Evolutionary conservation across 2,113 vertebrate species (phyloP), one percentile per base, ranked within the genome.

Genomic region (Promerops cafer): DNA sequence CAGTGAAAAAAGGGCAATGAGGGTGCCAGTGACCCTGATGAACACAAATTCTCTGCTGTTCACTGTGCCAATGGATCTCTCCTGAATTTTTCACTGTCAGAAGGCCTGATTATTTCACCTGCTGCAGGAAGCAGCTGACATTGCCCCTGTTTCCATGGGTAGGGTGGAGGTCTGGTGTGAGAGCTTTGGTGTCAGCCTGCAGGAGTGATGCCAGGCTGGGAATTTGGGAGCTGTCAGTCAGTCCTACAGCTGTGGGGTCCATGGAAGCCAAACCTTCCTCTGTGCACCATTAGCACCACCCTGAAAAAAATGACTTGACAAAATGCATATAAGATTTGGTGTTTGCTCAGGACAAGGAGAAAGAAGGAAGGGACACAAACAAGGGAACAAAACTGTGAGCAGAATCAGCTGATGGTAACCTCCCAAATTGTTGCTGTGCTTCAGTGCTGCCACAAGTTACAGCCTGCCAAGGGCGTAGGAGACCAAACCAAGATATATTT

Each of bases 401-500:
- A 31, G 54, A 74, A 64, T 52, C 47, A 78, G 76, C 8, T 63
- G 70, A 74, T 44, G 83, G 79, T 77, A 81, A 77, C 61, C 66
- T 97, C 84, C 59, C 57, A 39, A 92, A 93, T 33, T 44, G 52
- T 33, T 70, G 31, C 53, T 87, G 52, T 66, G 69, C 84, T 80
- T 90, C 69, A 59, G 77, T 52, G 75, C 89, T 81, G 61, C 44
- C 79, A 82, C 45, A 94, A 88, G 90, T 92, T 94, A 92, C 60
- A 90, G 77, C 78, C 94, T 90, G 81, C 87, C 93, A 82, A 82
- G 56, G 5, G 54, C 71, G 53, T 59, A 89, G 90, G 82, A 89
- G 71, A 91, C 39, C 75, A 75, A 90, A 74, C 39, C 57, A 69
- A 94, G 89, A 87, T 84, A 54, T 80, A 94, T 86, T 94, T 93